A percentile compares a stretch with the other conserved stretches of the same genome.
Evolutionary conservation across 92 coral and sea anemone genomes (phyloP).

Genomic region (Porites cylindrica): DNA sequence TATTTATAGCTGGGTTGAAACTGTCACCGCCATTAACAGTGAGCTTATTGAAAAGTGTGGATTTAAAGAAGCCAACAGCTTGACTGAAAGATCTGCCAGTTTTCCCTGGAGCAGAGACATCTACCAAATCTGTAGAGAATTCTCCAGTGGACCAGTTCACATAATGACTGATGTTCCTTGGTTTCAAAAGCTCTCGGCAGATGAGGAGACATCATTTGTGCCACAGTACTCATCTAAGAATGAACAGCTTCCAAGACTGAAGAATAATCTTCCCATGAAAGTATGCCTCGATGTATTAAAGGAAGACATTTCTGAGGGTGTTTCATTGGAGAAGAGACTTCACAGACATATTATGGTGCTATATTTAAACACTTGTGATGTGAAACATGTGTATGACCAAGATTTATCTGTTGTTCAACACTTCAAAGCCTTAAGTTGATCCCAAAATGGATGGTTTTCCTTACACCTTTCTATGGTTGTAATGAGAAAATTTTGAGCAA

Average conservation of each 20-base stretch:
- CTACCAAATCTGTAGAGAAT: conserved; percentile 39
- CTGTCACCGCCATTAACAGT: conserved; percentile 41
- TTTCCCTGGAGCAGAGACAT: conserved; percentile 60
- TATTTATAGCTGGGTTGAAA: conserved; percentile 62
- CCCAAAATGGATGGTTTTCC: no score
- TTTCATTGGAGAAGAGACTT: conserved; percentile 17
- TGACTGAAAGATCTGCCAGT: background rate
- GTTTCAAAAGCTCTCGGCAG: conserved; percentile 33
- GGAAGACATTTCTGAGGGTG: conserved; percentile 56
- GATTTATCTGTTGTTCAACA: no score
- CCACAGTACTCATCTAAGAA: background rate
- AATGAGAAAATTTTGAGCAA: no score
- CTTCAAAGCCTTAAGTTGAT: no score
- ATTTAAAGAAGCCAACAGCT: conserved; percentile 1
- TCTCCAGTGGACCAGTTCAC: conserved; percentile 55
- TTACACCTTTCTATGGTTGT: no score
- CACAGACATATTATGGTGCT: conserved; percentile 48
- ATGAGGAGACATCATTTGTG: conserved; percentile 4
- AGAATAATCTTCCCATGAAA: conserved; percentile 41
- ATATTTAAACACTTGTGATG: conserved; percentile 37
- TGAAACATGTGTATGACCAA: conserved; percentile 16
- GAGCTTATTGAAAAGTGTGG: conserved; percentile 45
- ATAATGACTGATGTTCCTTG: conserved; percentile 56
- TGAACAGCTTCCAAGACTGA: conserved; percentile 35
- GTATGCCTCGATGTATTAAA: conserved; percentile 39